Conservation (phyloP, 2,797 vertebrate species). For the Decapterus maruadsi region DNA sequence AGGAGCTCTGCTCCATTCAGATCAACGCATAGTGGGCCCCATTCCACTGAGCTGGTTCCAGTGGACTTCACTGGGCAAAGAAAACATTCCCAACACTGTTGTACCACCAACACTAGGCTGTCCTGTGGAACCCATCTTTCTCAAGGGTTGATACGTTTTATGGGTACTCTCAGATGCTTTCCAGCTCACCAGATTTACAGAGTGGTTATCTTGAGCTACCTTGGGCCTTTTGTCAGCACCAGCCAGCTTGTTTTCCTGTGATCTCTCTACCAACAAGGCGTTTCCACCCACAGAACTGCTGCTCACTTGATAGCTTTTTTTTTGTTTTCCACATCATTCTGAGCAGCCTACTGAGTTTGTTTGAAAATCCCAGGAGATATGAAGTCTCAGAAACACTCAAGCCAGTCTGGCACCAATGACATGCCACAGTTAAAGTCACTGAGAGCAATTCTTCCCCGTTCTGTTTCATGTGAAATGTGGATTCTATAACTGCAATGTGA, state of each 20-base stretch:
- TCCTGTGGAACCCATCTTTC: no score
- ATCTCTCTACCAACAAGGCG: not conserved
- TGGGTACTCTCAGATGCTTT: no score
- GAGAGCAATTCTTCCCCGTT: not conserved
- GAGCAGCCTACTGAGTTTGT: not conserved
- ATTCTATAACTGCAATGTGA: not conserved
- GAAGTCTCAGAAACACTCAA: not conserved
- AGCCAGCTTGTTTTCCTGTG: not conserved
- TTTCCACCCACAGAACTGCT: not conserved
- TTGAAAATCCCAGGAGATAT: not conserved
- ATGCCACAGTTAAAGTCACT: not conserved
- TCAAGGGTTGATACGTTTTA: no score
- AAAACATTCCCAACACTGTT: not conserved
- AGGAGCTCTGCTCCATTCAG: not conserved
- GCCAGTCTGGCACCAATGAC: not conserved
- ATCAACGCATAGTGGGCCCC: not conserved
- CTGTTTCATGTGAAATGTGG: not conserved
- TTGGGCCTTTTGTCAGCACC: not conserved
- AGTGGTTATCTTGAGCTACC: not conserved
- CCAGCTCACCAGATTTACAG: not conserved
- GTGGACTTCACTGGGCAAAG: not conserved
- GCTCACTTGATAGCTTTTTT: not conserved
- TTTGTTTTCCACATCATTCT: not conserved
- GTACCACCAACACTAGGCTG: not conserved
- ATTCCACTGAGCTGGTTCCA: no score